A percentile compares a stretch with the other conserved stretches of the same genome.
These are phyloP conservation scores for Colinus virginianus DNA, from an alignment of 2,113 vertebrate genomes.

Conservation along the genomic window DNA sequence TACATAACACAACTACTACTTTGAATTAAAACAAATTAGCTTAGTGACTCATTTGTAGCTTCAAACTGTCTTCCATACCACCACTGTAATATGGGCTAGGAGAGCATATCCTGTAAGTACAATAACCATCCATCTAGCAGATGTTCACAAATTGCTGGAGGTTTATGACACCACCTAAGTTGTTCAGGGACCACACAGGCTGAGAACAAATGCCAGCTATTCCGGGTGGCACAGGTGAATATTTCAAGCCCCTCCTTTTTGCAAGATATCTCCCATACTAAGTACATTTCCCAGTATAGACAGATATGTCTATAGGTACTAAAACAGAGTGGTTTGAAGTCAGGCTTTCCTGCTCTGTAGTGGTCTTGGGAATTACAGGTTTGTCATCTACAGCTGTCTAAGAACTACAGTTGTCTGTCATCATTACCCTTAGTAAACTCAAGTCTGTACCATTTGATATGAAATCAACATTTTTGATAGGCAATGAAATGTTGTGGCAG, in stretches of 20 bases:
- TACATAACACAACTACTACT: background rate
- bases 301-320: background rate
- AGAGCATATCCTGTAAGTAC: background rate
- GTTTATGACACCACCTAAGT: background rate
- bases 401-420: background rate
- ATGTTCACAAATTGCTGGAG: background rate
- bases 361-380: background rate
- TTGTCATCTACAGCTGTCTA: background rate
- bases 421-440: background rate
- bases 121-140: background rate
- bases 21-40: background rate
- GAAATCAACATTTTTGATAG: background rate
- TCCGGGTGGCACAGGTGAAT: background rate
- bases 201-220: background rate
- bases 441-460: background rate
- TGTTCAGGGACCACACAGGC: background rate
- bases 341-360: background rate
- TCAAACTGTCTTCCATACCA: background rate
- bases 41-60: background rate
- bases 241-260: background rate
- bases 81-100: background rate
- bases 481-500: background rate
- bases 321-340: background rate
- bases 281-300: background rate
- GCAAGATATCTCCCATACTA: background rate